Evolutionary conservation across 1,140 invertebrate species (phyloP).

Genomic region (Cotesia chilonis): DNA sequence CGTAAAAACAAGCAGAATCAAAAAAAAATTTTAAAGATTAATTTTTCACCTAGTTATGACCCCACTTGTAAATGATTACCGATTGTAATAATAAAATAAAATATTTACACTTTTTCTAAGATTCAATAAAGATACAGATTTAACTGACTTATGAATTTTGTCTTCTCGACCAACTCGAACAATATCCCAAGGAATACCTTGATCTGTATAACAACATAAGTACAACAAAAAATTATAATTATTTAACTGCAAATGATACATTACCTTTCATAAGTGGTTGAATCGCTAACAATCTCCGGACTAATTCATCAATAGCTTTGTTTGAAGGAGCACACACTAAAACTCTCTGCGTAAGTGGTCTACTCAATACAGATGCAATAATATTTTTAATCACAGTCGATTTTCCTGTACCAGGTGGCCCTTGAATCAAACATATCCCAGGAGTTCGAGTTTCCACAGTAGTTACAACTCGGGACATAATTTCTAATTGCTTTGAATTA

Average conservation of each 20-base stretch:
- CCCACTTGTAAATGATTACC: not conserved
- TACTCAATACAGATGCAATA: constrained; percentile 19
- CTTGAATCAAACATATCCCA: constrained; percentile 16
- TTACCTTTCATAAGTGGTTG: not conserved
- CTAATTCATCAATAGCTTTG: constrained; percentile 17
- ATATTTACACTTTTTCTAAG: not conserved
- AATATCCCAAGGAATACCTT: not conserved
- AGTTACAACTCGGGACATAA: not conserved
- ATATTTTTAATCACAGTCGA: constrained; percentile 29
- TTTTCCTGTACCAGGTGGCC: constrained; percentile 26
- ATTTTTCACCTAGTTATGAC: too few relatives aligned
- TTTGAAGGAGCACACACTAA: constrained; percentile 22
- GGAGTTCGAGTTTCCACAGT: not conserved
- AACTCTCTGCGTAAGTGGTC: constrained; percentile 26
- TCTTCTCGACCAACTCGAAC: constrained; percentile 1
- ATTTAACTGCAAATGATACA: not conserved
- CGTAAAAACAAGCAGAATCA: too few relatives aligned
- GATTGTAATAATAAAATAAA: not conserved
- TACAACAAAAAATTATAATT: not conserved
- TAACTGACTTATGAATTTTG: constrained; percentile 6
- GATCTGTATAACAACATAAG: not conserved
- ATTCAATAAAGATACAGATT: not conserved
- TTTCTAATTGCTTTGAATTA: constrained; percentile 3
- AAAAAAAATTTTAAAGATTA: too few relatives aligned
- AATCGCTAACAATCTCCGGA: not conserved